Conservation (phyloP, 2,113 vertebrate genomes). For the Rana temporaria region DNA sequence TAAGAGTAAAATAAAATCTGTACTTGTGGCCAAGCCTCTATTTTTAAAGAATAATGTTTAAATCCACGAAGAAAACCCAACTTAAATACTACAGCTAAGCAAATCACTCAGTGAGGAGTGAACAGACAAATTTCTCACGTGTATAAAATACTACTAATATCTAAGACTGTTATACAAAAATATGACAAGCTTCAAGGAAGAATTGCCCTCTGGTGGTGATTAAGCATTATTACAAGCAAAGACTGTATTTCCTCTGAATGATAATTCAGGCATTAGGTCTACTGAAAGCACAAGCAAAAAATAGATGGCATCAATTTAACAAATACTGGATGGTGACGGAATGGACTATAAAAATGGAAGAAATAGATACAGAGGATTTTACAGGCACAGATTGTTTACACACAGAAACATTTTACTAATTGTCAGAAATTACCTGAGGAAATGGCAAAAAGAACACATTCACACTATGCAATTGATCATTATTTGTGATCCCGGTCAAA, state of each 20-base stretch:
- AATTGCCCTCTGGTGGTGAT: conserved; percentile 33
- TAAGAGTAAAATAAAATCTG: too few relatives aligned
- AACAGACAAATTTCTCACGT: background rate
- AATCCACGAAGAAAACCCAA: background rate
- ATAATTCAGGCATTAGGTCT: too few relatives aligned
- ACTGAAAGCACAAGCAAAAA: background rate
- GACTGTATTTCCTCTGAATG: too few relatives aligned
- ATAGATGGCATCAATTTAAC: background rate
- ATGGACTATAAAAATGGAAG: background rate
- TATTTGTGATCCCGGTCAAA: too few relatives aligned
- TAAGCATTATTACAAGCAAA: background rate
- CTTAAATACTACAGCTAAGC: background rate
- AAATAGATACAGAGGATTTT: background rate
- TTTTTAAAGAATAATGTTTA: too few relatives aligned
- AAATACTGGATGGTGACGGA: background rate
- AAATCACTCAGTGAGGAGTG: background rate
- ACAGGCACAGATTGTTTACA: background rate
- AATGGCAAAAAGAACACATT: too few relatives aligned
- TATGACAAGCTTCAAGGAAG: background rate
- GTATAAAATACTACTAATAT: background rate
- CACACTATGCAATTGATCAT: too few relatives aligned
- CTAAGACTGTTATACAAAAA: background rate
- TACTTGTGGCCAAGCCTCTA: too few relatives aligned
- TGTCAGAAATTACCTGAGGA: background rate
- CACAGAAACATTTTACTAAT: background rate